Conservation (phyloP, 2,797 vertebrate genomes). For the Propithecus perrieri region DNA sequence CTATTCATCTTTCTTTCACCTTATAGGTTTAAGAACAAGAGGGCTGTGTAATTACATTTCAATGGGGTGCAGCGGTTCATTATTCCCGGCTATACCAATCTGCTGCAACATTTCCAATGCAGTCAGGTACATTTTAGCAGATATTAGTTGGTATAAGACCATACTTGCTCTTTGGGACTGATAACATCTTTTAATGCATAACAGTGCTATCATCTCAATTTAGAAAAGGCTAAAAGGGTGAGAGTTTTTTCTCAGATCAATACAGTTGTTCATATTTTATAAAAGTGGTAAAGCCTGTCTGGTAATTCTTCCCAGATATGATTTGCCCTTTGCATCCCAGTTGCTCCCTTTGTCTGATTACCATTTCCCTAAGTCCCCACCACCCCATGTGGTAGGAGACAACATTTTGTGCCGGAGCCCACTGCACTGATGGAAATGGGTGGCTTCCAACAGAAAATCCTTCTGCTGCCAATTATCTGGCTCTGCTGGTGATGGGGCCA, state of each 20-base stretch:
- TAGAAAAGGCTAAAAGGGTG: conserved; percentile 77
- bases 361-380: conserved; percentile 23
- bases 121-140: conserved; percentile 91
- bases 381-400: conserved; percentile 42
- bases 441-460: conserved; percentile 78
- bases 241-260: conserved; percentile 75
- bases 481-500: background rate
- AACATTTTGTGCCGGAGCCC: conserved; percentile 74
- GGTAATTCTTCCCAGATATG: conserved; percentile 54
- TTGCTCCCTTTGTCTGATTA: conserved; percentile 48
- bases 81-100: conserved; percentile 94
- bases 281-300: conserved; percentile 69
- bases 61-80: conserved; percentile 95
- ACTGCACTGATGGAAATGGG: conserved; percentile 81
- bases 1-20: conserved; percentile 97
- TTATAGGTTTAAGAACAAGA: conserved; percentile 94
- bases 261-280: conserved; percentile 80
- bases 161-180: conserved; percentile 83
- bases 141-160: conserved; percentile 85
- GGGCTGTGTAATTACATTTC: conserved; percentile 99
- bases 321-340: conserved; percentile 46
- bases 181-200: conserved; percentile 85
- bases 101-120: conserved; percentile 94
- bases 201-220: conserved; percentile 85
- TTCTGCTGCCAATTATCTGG: conserved; percentile 71